phyloP scores from a whole-genome alignment of 2,888 invertebrate species.

The Cosmia pyralina region DNA sequence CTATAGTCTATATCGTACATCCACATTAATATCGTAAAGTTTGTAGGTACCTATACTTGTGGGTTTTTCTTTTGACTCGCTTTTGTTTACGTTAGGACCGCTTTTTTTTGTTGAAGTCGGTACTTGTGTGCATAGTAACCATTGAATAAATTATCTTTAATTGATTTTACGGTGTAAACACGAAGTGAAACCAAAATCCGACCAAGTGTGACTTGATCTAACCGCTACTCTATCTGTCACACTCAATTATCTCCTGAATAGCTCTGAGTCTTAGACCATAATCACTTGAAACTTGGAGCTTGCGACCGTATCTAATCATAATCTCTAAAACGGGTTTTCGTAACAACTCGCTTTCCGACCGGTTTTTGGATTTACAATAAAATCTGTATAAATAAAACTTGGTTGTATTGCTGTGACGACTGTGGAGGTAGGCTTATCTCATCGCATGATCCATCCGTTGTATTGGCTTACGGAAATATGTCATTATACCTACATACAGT shows the following conservation, averaged over 20 bases:
- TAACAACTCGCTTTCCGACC: constrained; percentile 59
- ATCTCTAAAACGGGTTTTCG: constrained; percentile 59
- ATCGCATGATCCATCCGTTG: constrained; percentile 19
- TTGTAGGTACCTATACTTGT: no score
- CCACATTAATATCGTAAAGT: no score
- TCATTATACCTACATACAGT: constrained; percentile 30
- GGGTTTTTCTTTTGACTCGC: constrained; percentile 9
- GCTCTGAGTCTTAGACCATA: constrained; percentile 47
- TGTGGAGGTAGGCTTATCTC: constrained; percentile 20
- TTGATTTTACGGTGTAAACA: constrained; percentile 29
- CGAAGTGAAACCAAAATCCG: constrained; percentile 46
- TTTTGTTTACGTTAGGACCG: constrained; percentile 7
- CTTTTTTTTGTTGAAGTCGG: not conserved
- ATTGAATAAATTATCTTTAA: constrained; percentile 33
- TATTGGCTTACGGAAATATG: constrained; percentile 54
- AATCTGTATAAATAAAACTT: constrained; percentile 44
- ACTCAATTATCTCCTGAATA: constrained; percentile 57
- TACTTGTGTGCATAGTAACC: not conserved
- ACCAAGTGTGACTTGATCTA: constrained; percentile 47
- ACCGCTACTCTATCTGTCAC: constrained; percentile 60
- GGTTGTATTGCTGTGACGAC: constrained; percentile 15
- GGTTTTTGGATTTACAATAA: constrained; percentile 46
- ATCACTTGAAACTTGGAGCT: constrained; percentile 50
- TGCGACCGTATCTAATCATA: constrained; percentile 59
- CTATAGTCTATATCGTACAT: no score